Conservation (phyloP, 2,113 vertebrate genomes). For the Istiophorus platypterus region DNA sequence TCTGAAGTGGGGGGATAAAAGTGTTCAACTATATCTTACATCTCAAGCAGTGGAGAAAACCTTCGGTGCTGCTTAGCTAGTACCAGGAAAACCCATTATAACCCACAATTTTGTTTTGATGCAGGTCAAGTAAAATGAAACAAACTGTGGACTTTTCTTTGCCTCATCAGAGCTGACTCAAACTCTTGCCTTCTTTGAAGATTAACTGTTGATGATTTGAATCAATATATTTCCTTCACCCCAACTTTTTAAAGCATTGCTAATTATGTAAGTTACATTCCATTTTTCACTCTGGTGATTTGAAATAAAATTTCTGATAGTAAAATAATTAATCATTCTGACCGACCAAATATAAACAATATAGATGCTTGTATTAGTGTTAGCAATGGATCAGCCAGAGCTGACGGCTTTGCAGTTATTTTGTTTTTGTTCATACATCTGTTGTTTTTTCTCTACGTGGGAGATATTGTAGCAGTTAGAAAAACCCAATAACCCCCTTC, state of each 20-base stretch:
- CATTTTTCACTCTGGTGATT: neutral
- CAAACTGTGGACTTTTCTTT: neutral
- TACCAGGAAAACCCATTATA: neutral
- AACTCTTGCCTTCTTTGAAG: constrained; percentile 4
- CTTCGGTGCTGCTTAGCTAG: neutral
- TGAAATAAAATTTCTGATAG: neutral
- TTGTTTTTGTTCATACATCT: neutral
- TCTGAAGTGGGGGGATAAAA: neutral
- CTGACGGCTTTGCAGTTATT: constrained; percentile 3
- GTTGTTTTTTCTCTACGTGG: neutral
- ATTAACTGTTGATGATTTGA: neutral
- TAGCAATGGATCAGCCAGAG: neutral
- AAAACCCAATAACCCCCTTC: neutral
- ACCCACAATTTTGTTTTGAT: neutral
- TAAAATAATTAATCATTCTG: neutral
- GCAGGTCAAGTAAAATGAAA: neutral
- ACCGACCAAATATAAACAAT: neutral
- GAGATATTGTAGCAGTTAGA: neutral
- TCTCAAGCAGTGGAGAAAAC: neutral
- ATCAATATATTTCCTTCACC: neutral
- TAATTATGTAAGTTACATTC: constrained; percentile 16
- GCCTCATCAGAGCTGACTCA: neutral
- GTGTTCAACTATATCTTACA: neutral
- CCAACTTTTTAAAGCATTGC: neutral
- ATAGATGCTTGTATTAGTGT: neutral